A percentile compares a stretch with the other conserved stretches of the same genome.
Conservation (phyloP, 92 coral and sea anemone species). For the Galaxea fascicularis region DNA sequence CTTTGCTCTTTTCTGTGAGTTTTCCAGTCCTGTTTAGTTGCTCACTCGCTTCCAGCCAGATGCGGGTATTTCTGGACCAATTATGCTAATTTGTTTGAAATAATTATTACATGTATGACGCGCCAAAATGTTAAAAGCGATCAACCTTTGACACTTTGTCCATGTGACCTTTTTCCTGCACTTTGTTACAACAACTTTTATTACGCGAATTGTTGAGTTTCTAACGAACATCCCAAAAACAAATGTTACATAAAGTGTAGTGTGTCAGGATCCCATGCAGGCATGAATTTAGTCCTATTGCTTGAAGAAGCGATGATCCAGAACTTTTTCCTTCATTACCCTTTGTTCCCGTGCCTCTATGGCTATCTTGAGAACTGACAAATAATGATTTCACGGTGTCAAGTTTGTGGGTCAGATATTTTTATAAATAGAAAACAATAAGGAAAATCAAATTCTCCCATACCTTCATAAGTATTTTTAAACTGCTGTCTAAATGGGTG, state of each 20-base stretch:
- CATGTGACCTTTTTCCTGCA: too few relatives aligned
- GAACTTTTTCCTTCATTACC: neutral
- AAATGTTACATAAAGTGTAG: neutral
- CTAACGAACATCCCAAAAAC: neutral
- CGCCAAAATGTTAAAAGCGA: too few relatives aligned
- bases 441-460: neutral
- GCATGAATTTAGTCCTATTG: neutral
- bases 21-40: too few relatives aligned
- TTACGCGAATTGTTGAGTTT: neutral
- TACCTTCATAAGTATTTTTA: conserved; percentile 25
- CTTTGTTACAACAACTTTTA: neutral
- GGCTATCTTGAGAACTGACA: conserved; percentile 17
- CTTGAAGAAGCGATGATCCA: conserved; percentile 18
- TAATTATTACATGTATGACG: too few relatives aligned
- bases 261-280: neutral
- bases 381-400: neutral
- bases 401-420: neutral
- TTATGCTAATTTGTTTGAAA: too few relatives aligned
- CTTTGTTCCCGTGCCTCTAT: conserved; percentile 18
- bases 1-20: too few relatives aligned
- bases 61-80: too few relatives aligned
- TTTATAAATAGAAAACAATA: neutral
- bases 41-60: too few relatives aligned
- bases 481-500: conserved; percentile 28
- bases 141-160: too few relatives aligned